A percentile compares a stretch with the other conserved stretches of the same genome.
Evolutionary conservation across 30 jellyfish, hydroid and myxozoan species (phyloP).

Genomic region (Phacellophora camtschatica): DNA sequence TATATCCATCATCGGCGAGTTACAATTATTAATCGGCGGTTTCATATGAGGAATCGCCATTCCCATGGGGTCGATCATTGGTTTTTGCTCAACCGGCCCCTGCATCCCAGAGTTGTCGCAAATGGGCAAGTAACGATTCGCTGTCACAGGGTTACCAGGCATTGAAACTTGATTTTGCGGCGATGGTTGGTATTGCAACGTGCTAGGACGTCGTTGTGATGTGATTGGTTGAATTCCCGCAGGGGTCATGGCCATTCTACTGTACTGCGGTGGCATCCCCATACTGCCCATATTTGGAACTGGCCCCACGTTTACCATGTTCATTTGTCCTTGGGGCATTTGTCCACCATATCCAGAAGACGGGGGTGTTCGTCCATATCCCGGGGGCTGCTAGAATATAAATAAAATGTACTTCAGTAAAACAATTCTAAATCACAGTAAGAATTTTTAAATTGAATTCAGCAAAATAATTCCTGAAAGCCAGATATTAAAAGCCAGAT

Average conservation of each 20-base stretch:
- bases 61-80: slow-evolving; percentile 74
- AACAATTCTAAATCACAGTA: no score
- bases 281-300: slow-evolving; percentile 75
- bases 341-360: slow-evolving; percentile 67
- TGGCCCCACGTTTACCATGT: slow-evolving; percentile 86
- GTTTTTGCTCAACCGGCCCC: slow-evolving; percentile 84
- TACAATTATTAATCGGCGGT: slow-evolving; percentile 24
- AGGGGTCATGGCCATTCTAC: slow-evolving; percentile 77
- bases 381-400: slow-evolving; percentile 76
- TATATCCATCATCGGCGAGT: slow-evolving; percentile 66
- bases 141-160: slow-evolving; percentile 60
- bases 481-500: no score
- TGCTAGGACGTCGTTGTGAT: slow-evolving; percentile 93
- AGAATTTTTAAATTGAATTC: no score
- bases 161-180: slow-evolving; percentile 60
- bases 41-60: slow-evolving; percentile 48
- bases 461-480: no score
- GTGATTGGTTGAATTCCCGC: slow-evolving; percentile 81
- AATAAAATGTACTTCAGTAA: no score
- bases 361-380: slow-evolving; percentile 82
- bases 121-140: slow-evolving; percentile 77
- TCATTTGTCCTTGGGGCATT: slow-evolving; percentile 76
- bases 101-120: slow-evolving; percentile 75
- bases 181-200: slow-evolving; percentile 92
- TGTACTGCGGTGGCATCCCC: slow-evolving; percentile 98